Conservation (phyloP, 2,888 invertebrate genomes). For the Protophormia terraenovae region DNA sequence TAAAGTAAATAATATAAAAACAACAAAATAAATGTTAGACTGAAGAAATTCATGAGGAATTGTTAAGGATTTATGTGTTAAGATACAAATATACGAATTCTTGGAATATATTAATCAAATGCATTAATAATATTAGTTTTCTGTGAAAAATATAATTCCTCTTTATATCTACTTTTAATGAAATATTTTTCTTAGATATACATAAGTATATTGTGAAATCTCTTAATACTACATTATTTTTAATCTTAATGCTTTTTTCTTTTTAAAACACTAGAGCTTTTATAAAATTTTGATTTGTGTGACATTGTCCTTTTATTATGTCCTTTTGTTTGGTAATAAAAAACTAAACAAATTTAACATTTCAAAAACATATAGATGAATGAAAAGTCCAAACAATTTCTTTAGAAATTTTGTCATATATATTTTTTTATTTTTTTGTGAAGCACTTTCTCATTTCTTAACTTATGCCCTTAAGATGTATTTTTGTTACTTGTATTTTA, state of each 20-base stretch:
- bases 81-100: not conserved
- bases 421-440: not conserved
- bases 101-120: not conserved
- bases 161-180: too few relatives aligned
- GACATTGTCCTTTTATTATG: slow-evolving; percentile 39
- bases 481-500: slow-evolving; percentile 12
- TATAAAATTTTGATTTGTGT: slow-evolving; percentile 48
- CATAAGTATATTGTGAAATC: too few relatives aligned
- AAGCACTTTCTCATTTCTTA: slow-evolving; percentile 51
- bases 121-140: too few relatives aligned
- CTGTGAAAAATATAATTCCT: too few relatives aligned
- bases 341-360: slow-evolving; percentile 49
- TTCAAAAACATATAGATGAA: slow-evolving; percentile 19
- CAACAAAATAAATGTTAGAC: not conserved
- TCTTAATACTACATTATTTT: too few relatives aligned
- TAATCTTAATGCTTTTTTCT: too few relatives aligned
- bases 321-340: slow-evolving; percentile 20
- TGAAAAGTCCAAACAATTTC: slow-evolving; percentile 20
- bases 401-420: slow-evolving; percentile 40
- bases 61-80: not conserved
- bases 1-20: not conserved
- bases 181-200: too few relatives aligned
- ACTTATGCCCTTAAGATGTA: slow-evolving; percentile 57
- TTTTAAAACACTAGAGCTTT: not conserved
- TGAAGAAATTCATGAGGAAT: not conserved